Conservation (phyloP, 2,797 vertebrate genomes). For the Synaphobranchus kaupii region DNA sequence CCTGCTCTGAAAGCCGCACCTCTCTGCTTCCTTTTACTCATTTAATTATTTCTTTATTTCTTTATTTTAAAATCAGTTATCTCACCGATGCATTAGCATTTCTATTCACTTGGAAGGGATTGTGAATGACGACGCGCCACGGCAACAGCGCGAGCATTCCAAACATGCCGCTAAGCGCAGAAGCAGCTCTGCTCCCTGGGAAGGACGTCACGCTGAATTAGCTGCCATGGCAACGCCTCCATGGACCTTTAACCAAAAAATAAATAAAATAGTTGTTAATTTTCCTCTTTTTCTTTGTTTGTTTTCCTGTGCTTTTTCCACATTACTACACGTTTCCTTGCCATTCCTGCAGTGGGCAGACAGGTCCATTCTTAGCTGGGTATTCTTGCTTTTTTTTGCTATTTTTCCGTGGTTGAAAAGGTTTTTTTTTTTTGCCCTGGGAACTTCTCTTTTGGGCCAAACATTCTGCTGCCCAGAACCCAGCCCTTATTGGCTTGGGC, state of each 20-base stretch:
- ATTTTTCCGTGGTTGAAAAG: no score
- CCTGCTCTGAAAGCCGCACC: background rate
- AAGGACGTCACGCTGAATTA: background rate
- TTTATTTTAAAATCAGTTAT: background rate
- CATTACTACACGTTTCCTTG: no score
- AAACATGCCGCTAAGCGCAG: background rate
- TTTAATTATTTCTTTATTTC: background rate
- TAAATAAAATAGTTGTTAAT: no score
- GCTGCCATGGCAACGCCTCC: background rate
- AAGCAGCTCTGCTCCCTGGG: background rate
- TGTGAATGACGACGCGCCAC: background rate
- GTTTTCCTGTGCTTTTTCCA: no score
- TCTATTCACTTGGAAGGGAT: background rate
- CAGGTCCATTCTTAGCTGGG: no score
- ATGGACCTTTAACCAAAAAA: background rate
- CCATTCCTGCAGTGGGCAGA: no score
- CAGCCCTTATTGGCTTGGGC: no score
- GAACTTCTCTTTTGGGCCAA: no score
- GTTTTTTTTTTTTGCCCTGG: no score
- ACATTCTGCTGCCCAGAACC: no score
- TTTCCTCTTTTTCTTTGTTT: no score
- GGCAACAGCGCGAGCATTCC: background rate
- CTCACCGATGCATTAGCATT: background rate
- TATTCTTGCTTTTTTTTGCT: no score
- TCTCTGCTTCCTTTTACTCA: background rate